Evolutionary conservation across 2,888 invertebrate species (phyloP), one percentile per base, ranked within the genome.

Genomic region (Seira sanloemensis): DNA sequence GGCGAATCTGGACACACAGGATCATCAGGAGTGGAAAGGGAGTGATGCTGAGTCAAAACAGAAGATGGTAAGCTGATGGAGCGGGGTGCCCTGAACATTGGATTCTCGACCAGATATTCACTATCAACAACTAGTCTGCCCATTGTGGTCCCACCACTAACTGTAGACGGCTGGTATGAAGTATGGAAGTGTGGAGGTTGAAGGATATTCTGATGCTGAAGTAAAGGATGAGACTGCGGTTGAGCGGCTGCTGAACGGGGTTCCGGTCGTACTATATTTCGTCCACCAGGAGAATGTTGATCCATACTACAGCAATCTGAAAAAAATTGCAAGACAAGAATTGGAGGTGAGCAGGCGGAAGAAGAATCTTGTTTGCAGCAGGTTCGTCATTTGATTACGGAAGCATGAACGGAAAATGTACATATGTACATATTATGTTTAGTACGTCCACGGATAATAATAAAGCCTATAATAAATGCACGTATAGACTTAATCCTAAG

Each of bases 261-360:
- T 67, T 80, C 80, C 67, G 68, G 81, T 46, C 81, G 58, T 1
- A 62, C 62, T n/a, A 81, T 23, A 24, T 72, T 71, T 26, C 65
- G 69, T 27, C 72, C 73, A 65, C 71, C 5, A 2, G 58, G 18
- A 12, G 37, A 2, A 50, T 50, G 2, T 19, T 82, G 76, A 76
- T 82, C 81, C 81, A 82, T 76, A 24, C 76, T 66, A 65, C 76
- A 66, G 65, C 21, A 66, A 72, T 71, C 76, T 76, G 21, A 19
- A 46, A 73, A 67, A 23, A n/a, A n/a, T n/a, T n/a, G n/a, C n/a
- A n/a, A n/a, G n/a, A n/a, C n/a, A n/a, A n/a, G n/a, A n/a, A n/a
- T n/a, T n/a, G n/a, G n/a, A n/a, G n/a, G n/a, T n/a, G n/a, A n/a
- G n/a, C n/a, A n/a, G n/a, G n/a, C n/a, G n/a, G n/a, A n/a, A n/a